Conservation (phyloP, 2,113 vertebrate species). For the Catharus minimus region DNA sequence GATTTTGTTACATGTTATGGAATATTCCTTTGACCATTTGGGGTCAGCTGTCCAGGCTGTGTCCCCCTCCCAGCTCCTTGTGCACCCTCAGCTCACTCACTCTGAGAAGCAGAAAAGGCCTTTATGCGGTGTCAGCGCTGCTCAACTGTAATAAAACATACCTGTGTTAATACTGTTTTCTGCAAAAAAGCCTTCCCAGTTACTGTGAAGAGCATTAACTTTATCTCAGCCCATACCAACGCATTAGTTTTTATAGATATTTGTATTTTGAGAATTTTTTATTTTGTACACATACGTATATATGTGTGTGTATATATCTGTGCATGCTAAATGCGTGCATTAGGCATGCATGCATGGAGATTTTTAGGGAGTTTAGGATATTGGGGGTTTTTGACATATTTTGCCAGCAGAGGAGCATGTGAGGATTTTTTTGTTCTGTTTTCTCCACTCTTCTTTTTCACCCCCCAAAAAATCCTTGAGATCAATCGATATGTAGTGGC, state of each 20-base stretch:
- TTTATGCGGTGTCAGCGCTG: not conserved
- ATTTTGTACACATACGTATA: not conserved
- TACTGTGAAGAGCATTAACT: not conserved
- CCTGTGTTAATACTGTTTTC: not conserved
- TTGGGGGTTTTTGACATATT: not conserved
- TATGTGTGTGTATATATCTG: not conserved
- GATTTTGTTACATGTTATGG: not conserved
- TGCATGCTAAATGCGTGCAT: not conserved
- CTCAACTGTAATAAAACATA: not conserved
- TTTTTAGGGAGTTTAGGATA: not conserved
- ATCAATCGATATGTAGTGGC: not conserved
- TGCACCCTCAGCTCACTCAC: not conserved
- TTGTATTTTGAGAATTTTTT: not conserved
- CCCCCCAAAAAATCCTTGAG: not conserved
- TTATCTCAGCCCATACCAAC: not conserved
- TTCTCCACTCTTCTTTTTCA: not conserved
- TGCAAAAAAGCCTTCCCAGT: not conserved
- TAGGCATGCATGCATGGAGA: not conserved
- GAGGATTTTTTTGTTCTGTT: not conserved
- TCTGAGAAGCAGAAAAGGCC: not conserved
- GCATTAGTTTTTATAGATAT: not conserved
- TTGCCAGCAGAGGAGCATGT: not conserved
- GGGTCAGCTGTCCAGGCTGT: not conserved
- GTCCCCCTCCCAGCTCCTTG: not conserved
- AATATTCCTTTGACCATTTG: not conserved